A percentile compares a stretch with the other conserved stretches of the same genome.
Evolutionary conservation across 2,113 vertebrate genomes (phyloP).

Genomic region (Tragelaphus imberbis): DNA sequence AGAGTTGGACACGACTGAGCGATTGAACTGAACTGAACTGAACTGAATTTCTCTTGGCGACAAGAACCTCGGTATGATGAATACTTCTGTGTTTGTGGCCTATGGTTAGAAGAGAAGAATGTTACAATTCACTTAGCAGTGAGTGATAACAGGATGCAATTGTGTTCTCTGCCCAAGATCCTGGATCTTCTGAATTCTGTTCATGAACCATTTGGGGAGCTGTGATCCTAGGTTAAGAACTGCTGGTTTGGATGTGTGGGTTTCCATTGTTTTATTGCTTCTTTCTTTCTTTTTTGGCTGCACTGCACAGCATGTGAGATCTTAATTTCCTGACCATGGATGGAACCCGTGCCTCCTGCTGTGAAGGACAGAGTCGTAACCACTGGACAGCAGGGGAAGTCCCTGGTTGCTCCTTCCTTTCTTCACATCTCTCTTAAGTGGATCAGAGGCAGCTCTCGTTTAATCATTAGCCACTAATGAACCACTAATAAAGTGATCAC

Average conservation of each 20-base stretch:
- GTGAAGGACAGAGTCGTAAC: not conserved
- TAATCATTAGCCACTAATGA: not conserved
- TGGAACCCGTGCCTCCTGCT: not conserved
- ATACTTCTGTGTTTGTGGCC: not conserved
- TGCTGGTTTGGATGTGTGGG: not conserved
- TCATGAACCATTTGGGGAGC: not conserved
- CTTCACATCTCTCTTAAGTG: not conserved
- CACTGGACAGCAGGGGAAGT: not conserved
- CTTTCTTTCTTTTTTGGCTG: not conserved
- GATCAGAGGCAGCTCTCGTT: not conserved
- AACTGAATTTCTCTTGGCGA: not conserved
- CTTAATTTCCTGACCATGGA: not conserved
- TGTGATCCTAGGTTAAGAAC: not conserved
- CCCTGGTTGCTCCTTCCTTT: not conserved
- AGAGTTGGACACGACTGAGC: too few relatives aligned
- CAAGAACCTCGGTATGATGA: not conserved
- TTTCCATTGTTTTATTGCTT: not conserved
- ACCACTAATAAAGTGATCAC: not conserved
- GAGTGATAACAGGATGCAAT: not conserved
- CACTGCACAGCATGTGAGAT: not conserved
- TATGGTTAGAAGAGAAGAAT: not conserved
- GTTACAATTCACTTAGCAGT: not conserved
- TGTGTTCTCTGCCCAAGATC: not conserved
- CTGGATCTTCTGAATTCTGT: not conserved
- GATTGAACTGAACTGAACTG: too few relatives aligned